Evolutionary conservation across 2,113 vertebrate species (phyloP).

Genomic region (Tinamus guttatus): DNA sequence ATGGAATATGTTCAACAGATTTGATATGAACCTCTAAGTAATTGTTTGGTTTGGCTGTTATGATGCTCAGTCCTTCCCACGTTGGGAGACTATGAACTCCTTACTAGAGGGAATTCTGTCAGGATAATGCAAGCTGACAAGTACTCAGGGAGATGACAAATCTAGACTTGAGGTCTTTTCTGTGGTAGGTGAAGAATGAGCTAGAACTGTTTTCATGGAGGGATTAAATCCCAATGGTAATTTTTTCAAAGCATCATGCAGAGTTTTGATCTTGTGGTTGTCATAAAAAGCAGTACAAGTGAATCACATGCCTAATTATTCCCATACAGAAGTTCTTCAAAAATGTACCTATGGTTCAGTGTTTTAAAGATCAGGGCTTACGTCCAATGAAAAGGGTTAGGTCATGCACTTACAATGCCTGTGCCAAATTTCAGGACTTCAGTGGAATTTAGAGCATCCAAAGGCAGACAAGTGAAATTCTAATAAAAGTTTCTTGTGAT

Average conservation of each 20-base stretch:
- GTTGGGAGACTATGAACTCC: background rate
- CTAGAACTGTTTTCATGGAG: background rate
- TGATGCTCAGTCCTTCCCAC: slow-evolving; percentile 8
- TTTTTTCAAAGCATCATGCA: background rate
- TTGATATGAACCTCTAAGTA: background rate
- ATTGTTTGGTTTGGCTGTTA: background rate
- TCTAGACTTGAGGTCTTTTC: slow-evolving; percentile 45
- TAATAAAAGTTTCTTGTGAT: background rate
- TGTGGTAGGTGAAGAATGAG: slow-evolving; percentile 22
- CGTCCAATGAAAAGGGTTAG: background rate
- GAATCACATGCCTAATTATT: background rate
- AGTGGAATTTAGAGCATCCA: background rate
- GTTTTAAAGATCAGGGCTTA: background rate
- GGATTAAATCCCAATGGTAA: slow-evolving; percentile 19
- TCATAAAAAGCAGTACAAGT: background rate
- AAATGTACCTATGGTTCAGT: background rate
- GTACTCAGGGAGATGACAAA: background rate
- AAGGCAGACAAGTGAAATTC: background rate
- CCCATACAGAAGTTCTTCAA: background rate
- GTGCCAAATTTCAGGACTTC: background rate
- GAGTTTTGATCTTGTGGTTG: background rate
- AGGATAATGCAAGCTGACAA: slow-evolving; percentile 22
- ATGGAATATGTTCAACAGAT: background rate
- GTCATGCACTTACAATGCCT: background rate
- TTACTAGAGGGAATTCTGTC: background rate